Conservation (phyloP, 2,888 invertebrate species). For the Copidosoma aretas region DNA sequence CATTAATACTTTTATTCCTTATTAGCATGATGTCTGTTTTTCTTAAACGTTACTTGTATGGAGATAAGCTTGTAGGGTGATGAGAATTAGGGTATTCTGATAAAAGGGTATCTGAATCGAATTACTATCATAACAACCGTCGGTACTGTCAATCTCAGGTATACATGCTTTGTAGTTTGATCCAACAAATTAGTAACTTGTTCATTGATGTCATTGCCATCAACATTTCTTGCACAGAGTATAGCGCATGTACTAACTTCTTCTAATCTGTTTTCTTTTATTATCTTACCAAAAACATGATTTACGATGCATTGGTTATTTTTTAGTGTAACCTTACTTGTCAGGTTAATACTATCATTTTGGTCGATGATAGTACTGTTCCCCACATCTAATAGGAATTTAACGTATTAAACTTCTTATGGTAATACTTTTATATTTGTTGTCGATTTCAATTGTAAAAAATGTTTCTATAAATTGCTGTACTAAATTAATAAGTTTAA, state of each 20-base stretch:
- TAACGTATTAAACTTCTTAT: slow-evolving; percentile 29
- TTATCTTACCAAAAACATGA: slow-evolving; percentile 33
- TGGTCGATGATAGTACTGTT: slow-evolving; percentile 32
- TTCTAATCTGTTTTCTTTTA: slow-evolving; percentile 30
- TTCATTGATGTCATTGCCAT: slow-evolving; percentile 39
- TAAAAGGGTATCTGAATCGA: slow-evolving; percentile 17
- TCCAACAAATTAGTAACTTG: slow-evolving; percentile 32
- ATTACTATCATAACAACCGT: slow-evolving; percentile 24
- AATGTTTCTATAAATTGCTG: slow-evolving; percentile 14
- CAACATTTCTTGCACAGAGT: slow-evolving; percentile 37
- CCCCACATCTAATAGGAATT: slow-evolving; percentile 34
- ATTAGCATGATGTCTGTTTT: slow-evolving; percentile 32
- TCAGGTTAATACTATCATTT: slow-evolving; percentile 25
- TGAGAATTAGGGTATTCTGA: slow-evolving; percentile 32
- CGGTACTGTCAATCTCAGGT: slow-evolving; percentile 28
- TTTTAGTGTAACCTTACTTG: slow-evolving; percentile 25
- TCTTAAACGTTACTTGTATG: slow-evolving; percentile 29
- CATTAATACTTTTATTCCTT: slow-evolving; percentile 24
- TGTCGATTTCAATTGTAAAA: slow-evolving; percentile 24
- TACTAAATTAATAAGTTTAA: slow-evolving; percentile 30
- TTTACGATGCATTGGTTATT: slow-evolving; percentile 35
- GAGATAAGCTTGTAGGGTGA: slow-evolving; percentile 20
- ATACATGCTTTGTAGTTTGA: slow-evolving; percentile 26
- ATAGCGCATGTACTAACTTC: slow-evolving; percentile 34
- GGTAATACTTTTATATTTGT: slow-evolving; percentile 29